phyloP scores from a whole-genome alignment of 2,113 vertebrate genomes.

The Corythaixoides concolor region DNA sequence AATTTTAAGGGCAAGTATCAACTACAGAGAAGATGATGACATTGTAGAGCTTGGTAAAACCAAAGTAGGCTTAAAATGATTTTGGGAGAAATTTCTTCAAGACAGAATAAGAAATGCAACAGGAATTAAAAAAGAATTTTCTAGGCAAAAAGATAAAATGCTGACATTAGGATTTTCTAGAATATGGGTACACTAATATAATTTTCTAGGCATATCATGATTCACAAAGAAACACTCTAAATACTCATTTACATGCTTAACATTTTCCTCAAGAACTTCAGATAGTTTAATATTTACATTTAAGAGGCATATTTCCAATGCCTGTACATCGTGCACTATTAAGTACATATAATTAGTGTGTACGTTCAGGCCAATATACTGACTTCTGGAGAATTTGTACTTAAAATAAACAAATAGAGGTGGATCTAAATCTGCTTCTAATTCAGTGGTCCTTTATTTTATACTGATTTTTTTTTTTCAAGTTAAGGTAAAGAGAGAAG shows the following conservation, averaged over 20 bases:
- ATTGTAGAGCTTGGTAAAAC: background rate
- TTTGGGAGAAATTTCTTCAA: background rate
- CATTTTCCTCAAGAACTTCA: background rate
- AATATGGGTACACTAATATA: background rate
- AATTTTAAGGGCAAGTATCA: background rate
- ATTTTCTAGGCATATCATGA: background rate
- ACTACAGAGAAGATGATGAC: background rate
- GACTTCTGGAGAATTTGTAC: background rate
- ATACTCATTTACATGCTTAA: background rate
- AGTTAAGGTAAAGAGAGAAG: background rate
- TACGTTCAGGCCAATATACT: background rate
- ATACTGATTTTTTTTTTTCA: background rate
- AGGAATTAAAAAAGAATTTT: background rate
- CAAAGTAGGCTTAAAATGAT: background rate
- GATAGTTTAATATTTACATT: background rate
- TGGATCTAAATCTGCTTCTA: background rate
- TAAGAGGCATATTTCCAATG: background rate
- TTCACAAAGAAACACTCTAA: background rate
- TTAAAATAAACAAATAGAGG: background rate
- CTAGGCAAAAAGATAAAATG: background rate
- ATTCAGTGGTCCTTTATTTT: background rate
- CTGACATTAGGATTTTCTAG: background rate
- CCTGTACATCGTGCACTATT: background rate
- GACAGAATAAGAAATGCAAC: background rate
- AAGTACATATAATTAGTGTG: background rate